Base-by-base conservation (phyloP, 2,888 invertebrate species). In the Aplocera efformata region DNA sequence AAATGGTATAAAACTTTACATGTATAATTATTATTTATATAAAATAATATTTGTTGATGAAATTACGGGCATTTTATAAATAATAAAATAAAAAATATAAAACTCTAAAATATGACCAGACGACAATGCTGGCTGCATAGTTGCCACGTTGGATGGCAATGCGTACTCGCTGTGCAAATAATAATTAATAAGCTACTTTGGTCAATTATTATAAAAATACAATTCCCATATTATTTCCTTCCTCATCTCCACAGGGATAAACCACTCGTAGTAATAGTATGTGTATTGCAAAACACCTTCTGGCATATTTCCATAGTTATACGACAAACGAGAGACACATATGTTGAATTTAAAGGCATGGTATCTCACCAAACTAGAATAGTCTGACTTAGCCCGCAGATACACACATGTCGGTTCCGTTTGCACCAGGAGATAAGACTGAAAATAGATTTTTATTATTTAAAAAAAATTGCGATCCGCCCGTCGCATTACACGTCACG, bases 181-280 rank as follows among this genome's bases (percentile, higher is more conserved):
- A n/a, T 22, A 5, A n/a, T 22, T 7, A 5, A 6, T 20, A 20
- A 5, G 3, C 6, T 20, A 5, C 6, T 5, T 7, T 27, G 8
- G 6, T 9, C 24, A 6, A 22, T 28, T 24, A 8, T 22, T 13
- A 31, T 56, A 66, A 37, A 64, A 60, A 39, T 36, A 58, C 34
- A 67, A 10, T 9, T 62, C 56, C 67, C 65, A 68, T 1, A 43
- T 3, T n/a, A 63, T 53, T 6, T 36, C 31, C 7, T 34, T 21
- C 20, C 41, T 48, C 54, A 65, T 55, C 40, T 58, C 52, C 6
- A 60, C 48, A 0, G 64, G 63, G 1, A 63, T 23, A 33, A 48
- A 66, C 64, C 67, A 67, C 21, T 67, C 65, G 25, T 56, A 67
- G 28, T 50, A 66, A 11, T 27, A 34, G 32, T 51, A 48, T 0